Base-by-base conservation (phyloP, 2,113 vertebrate genomes). In the Arothron firmamentum region DNA sequence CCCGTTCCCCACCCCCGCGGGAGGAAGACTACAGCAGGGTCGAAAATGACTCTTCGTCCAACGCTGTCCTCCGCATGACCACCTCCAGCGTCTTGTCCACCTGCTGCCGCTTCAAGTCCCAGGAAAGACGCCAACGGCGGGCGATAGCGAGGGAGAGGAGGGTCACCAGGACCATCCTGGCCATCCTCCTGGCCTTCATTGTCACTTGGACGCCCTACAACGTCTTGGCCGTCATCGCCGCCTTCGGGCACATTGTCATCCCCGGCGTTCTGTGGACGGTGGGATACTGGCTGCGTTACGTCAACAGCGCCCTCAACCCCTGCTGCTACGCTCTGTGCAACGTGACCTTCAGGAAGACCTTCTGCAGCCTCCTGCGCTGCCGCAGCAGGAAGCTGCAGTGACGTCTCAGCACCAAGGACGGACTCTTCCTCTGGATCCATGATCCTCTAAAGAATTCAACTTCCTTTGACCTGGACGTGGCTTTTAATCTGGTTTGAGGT, bases 251-350 rank as follows among this genome's bases (percentile, higher is more conserved):
- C 47, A 81, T 83, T 48, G 92, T 93, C 0, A 76, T 98, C n/a
- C 94, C 94, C 0, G 79, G 91, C 2, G 83, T 87, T 0, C 86
- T 94, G 66, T 98, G 95, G 95, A 90, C 70, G 54, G 86, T 92
- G 0, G 94, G 95, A 31, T 95, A 94, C 86, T 98, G 96, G 95
- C 91, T 98, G 74, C 94, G 94, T 74, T 98, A 98, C 0, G 79
- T 98, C 85, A 98, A 97, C 91, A 98, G 95, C 83, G 91, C 94
- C 79, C 89, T 97, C 87, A 98, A 98, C 85, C 96, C 96, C 0
- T 92, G 88, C 79, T 98, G 94, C 89, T 98, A 97, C 0, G 94
- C 96, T 0, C 93, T 98, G 51, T 98, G 96, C 84, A 98, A 95
- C 1, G 87, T 88, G 68, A 94, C 94, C 38, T 98, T 98, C 83